Evolutionary conservation across 1,140 invertebrate genomes (phyloP), one percentile per base, ranked within the genome.

Genomic region (Pseudobourletiella spinata): DNA sequence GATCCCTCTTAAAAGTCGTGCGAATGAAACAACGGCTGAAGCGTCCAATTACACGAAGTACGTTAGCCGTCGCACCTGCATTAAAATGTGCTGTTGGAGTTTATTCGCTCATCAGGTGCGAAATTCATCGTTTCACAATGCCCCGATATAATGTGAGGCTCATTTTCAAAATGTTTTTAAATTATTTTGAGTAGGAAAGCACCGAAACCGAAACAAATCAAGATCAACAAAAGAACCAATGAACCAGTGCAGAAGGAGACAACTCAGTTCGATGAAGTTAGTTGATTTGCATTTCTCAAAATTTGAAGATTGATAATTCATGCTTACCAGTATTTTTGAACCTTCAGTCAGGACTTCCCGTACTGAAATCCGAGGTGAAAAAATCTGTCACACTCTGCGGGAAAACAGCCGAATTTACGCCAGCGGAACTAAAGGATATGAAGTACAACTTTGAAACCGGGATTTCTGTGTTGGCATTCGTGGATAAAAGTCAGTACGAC

Each of bases 81-180:
- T 20, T 59, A 3, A 60, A 51, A 52, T 20, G 65, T 22, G 57
- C 51, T 14, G 58, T 68, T 3, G 67, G 67, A 50, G 14, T 68
- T 25, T 68, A 68, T 26, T 59, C 59, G 26, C 61, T 65, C 30
- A 35, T 61, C 18, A 39, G 59, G 66, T 61, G 60, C 11, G 46
- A 8, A 18, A 48, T 11, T 25, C 18, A n/a, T n/a, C n/a, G n/a
- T n/a, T n/a, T n/a, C n/a, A n/a, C n/a, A n/a, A n/a, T n/a, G n/a
- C n/a, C n/a, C n/a, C n/a, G n/a, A n/a, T n/a, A n/a, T n/a, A n/a
- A n/a, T n/a, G n/a, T n/a, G n/a, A n/a, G n/a, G n/a, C n/a, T n/a
- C n/a, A n/a, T n/a, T n/a, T n/a, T n/a, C n/a, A n/a, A n/a, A n/a
- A n/a, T n/a, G n/a, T n/a, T n/a, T n/a, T n/a, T n/a, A n/a, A n/a